Conservation (phyloP, 2,113 vertebrate genomes). For the Eonycteris spelaea region DNA sequence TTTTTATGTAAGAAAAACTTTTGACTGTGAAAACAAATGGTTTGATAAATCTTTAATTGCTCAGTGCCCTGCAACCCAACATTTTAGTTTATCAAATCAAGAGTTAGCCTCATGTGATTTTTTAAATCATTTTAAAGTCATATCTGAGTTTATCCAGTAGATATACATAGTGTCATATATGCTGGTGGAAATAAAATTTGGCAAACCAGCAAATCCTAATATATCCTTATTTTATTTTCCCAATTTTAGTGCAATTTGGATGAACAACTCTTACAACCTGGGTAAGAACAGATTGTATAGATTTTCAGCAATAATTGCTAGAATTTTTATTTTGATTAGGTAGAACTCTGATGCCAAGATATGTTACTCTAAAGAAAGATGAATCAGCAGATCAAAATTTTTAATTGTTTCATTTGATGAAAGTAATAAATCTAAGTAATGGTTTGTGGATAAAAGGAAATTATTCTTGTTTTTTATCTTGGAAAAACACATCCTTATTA, state of each 20-base stretch:
- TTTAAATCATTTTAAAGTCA: not conserved
- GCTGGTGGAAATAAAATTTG: not conserved
- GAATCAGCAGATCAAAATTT: not conserved
- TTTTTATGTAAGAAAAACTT: not conserved
- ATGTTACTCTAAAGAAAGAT: not conserved
- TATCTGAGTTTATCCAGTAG: not conserved
- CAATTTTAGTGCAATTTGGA: not conserved
- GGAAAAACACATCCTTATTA: not conserved
- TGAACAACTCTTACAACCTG: not conserved
- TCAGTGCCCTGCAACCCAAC: not conserved
- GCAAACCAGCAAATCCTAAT: not conserved
- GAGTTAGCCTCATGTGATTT: not conserved
- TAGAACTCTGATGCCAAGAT: not conserved
- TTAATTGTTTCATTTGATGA: slow-evolving; percentile 40
- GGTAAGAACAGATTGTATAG: not conserved
- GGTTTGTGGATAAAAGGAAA: slow-evolving; percentile 23
- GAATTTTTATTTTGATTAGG: slow-evolving; percentile 14
- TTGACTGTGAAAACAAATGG: not conserved
- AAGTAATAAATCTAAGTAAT: slow-evolving; percentile 16
- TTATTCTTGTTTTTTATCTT: not conserved
- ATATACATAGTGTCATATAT: not conserved
- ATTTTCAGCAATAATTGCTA: slow-evolving; percentile 36
- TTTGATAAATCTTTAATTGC: slow-evolving; percentile 14
- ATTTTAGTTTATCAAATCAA: slow-evolving; percentile 19
- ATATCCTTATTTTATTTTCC: not conserved